Evolutionary conservation across 2,888 invertebrate species (phyloP), one percentile per base, ranked within the genome.

Genomic region (Polyploca ridens): DNA sequence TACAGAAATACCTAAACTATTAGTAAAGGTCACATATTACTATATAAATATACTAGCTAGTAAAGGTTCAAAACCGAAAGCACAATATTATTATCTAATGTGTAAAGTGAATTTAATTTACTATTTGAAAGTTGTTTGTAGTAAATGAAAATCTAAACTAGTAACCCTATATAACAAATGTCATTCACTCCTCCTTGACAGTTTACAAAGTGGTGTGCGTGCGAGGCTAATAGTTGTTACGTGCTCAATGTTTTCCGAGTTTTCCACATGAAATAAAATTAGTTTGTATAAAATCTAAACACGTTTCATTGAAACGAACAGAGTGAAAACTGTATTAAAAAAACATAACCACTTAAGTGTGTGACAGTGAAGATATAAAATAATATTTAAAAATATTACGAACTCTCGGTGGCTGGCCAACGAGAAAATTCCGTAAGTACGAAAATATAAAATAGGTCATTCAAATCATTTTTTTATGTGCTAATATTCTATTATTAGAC

Each of bases 341-440:
- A 27, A 41, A 27, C 16, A 61, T 19, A 19, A 19, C n/a, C 35
- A 19, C 11, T 19, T 19, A 10, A 61, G 61, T 61, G 61, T 61
- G 38, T 35, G 35, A 5, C 19, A 11, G 59, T 35, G 59, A 27
- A 11, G 8, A 19, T 0, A 60, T 13, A 60, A 41, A 19, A 19
- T 13, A 61, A 44, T 41, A 41, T 41, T 33, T 44, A 4, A 11
- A 44, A 60, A 41, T 19, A 13, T 19, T 41, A 61, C 19, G 61
- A 14, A 14, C 41, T 10, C 38, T 3, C 8, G 13, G 54, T 54
- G 54, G 54, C 54, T 8, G 54, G 4, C 19, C 19, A 54, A 54
- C 41, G 1, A 54, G n/a, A 54, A 49, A 41, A 41, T 44, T 27
- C n/a, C 41, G 61, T 61, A 61, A 61, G 61, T 61, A 41, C 19